Conservation (phyloP, 2,113 vertebrate genomes). For the Pluvianellus socialis region DNA sequence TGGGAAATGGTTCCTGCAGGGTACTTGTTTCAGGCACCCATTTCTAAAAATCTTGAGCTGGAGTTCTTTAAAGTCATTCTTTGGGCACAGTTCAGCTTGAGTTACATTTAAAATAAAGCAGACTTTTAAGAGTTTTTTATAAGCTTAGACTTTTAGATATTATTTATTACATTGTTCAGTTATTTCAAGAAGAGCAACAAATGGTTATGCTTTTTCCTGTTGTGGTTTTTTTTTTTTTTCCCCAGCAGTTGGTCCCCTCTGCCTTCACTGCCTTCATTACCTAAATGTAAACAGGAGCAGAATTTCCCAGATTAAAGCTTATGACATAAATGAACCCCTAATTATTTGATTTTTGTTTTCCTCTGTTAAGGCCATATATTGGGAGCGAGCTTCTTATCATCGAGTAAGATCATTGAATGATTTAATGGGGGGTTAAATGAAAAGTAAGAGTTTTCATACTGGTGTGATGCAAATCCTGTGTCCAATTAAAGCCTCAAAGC, state of each 20-base stretch:
- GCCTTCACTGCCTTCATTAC: neutral
- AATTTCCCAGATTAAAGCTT: neutral
- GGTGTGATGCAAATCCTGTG: neutral
- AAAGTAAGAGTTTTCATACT: constrained; percentile 43
- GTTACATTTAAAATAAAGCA: neutral
- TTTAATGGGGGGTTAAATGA: neutral
- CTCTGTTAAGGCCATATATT: neutral
- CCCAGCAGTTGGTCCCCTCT: neutral
- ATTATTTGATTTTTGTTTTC: neutral
- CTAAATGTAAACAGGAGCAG: neutral
- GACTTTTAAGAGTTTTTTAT: neutral
- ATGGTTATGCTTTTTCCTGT: neutral
- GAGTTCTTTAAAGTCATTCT: neutral
- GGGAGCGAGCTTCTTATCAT: neutral
- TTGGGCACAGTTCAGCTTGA: neutral
- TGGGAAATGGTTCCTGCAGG: neutral
- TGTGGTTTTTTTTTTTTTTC: neutral
- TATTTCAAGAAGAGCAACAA: neutral
- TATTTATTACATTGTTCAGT: neutral
- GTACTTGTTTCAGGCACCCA: neutral
- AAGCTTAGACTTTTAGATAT: neutral
- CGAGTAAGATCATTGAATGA: neutral
- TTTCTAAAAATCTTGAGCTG: neutral
- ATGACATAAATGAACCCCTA: neutral
- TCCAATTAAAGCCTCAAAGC: constrained; percentile 58